These are phyloP conservation scores for Agelaius tricolor DNA, from an alignment of 2,113 vertebrate genomes.

Conservation along the genomic window DNA sequence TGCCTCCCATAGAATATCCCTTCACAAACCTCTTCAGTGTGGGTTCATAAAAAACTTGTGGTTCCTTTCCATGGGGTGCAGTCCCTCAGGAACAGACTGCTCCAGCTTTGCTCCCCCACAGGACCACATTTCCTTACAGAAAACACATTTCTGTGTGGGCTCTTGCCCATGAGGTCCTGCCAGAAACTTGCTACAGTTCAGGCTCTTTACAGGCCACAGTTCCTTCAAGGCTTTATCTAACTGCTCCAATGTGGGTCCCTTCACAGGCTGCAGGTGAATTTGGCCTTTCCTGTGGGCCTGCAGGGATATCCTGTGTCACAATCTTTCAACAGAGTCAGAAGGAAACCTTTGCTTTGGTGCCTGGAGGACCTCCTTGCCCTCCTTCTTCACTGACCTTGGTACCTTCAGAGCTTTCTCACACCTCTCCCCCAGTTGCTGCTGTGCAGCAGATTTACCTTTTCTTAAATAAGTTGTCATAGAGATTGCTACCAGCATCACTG, in stretches of 20 bases:
- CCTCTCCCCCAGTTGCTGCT: background rate
- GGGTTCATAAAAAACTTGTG: background rate
- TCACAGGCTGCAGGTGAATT: background rate
- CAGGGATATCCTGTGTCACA: background rate
- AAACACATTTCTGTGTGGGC: background rate
- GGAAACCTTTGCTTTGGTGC: background rate
- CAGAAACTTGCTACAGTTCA: background rate
- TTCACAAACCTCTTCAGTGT: background rate
- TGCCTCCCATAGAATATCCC: background rate
- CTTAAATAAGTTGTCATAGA: background rate
- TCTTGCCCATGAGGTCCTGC: background rate
- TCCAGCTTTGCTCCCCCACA: background rate
- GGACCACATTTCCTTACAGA: background rate
- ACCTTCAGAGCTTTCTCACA: background rate
- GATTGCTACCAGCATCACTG: background rate
- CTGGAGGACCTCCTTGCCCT: rapidly evolving
- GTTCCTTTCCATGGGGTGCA: background rate
- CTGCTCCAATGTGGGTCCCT: background rate
- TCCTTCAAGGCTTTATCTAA: background rate
- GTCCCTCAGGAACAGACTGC: background rate
- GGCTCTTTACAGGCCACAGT: background rate
- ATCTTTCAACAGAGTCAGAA: background rate
- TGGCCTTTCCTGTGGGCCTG: background rate
- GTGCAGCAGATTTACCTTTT: background rate
- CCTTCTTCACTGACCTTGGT: background rate